A percentile compares a stretch with the other conserved stretches of the same genome.
Conservation (phyloP, 2,888 invertebrate species). For the Crematogaster levior region DNA sequence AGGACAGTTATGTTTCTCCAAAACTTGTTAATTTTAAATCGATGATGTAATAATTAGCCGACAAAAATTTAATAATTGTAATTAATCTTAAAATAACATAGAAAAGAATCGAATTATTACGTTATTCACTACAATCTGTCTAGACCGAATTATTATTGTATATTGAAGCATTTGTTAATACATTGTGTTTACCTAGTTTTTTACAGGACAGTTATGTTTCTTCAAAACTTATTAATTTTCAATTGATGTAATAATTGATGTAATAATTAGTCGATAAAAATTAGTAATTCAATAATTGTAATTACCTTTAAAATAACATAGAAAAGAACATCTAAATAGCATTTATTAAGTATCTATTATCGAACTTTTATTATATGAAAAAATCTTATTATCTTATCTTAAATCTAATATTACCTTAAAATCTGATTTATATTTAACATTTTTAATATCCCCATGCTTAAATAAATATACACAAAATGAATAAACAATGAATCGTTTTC, state of each 20-base stretch:
- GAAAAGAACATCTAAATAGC: background rate
- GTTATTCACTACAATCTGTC: too few relatives aligned
- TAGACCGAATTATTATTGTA: constrained; percentile 74
- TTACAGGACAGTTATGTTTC: background rate
- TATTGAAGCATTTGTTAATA: constrained; percentile 14
- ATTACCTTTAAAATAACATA: background rate
- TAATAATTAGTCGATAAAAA: background rate
- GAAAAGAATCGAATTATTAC: too few relatives aligned
- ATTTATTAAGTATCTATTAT: background rate
- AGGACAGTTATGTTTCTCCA: background rate
- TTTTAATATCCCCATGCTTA: background rate
- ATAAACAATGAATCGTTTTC: background rate
- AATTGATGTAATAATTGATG: background rate
- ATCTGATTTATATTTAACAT: background rate
- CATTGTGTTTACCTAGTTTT: background rate
- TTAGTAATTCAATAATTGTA: background rate
- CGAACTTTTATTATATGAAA: background rate
- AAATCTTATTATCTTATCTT: too few relatives aligned
- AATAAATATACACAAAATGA: background rate
- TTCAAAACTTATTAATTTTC: background rate
- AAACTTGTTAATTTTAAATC: background rate
- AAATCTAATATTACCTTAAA: too few relatives aligned
- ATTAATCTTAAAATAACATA: background rate
- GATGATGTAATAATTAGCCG: background rate
- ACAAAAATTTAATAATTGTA: background rate